Evolutionary conservation across 2,113 vertebrate genomes (phyloP), one percentile per base, ranked within the genome.

Genomic region (Grantiella picta): DNA sequence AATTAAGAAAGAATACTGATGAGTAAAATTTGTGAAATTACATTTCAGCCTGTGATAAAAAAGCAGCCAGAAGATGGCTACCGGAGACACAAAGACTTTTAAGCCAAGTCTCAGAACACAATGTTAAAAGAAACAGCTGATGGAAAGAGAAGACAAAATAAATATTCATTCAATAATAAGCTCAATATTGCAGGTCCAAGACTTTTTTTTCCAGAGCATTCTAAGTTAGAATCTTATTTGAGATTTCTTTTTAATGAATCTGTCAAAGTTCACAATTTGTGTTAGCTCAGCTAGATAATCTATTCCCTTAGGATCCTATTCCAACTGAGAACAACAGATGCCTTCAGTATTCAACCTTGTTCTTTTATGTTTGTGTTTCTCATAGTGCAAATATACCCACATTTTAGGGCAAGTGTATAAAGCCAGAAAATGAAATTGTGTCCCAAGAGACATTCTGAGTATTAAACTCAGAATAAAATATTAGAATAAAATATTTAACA

Each of bases 251-350:
- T 57, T 92, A 85, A 90, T 85, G 18, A 80, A 80, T 57, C n/a
- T 92, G 54, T 72, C 79, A 86, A 47, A 80, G 45, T 85, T 95
- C 73, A 75, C 56, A 57, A 60, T 82, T 94, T 91, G 25, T 72
- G 64, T 94, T 79, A 79, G 54, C 54, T 59, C 69, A 66, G 36
- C 76, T 53, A 88, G 50, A 59, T 80, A 47, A 83, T 52, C 11
- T 56, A 24, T 50, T 95, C 85, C 82, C 63, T 88, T 52, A 59
- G 77, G 84, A 78, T 78, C 11, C 33, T 66, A 44, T 81, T 86
- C 91, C 72, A 86, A 52, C 86, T 59, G 72, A 83, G 54, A 77
- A 66, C n/a, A 92, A 76, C 71, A 94, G 54, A 88, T 89, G 79
- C 27, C 29, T 63, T 45, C 72, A 73, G 20, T 66, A 86, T 70